Conservation (phyloP, 2,888 invertebrate species). For the Pristionchus arcanus region DNA sequence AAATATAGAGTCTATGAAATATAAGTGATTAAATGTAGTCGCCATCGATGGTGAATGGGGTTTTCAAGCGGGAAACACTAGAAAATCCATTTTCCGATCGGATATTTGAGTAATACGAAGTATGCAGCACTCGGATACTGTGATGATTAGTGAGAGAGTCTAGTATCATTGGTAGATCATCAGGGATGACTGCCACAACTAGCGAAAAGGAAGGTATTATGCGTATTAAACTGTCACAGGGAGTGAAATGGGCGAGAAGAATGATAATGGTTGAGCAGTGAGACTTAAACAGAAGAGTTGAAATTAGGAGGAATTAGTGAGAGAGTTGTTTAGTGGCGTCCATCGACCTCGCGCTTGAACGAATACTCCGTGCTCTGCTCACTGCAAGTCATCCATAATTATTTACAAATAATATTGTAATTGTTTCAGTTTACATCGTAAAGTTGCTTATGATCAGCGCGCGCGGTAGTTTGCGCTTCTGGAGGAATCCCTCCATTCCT, state of each 20-base stretch:
- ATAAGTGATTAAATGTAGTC: neutral
- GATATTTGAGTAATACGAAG: neutral
- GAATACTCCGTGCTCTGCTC: conserved; percentile 75
- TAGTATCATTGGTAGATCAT: neutral
- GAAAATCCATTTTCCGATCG: conserved; percentile 26
- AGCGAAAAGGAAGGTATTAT: neutral
- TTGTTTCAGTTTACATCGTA: neutral
- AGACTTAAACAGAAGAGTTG: neutral
- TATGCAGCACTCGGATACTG: conserved; percentile 27
- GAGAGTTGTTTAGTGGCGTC: neutral
- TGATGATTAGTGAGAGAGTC: conserved; percentile 10
- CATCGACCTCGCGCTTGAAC: conserved; percentile 73
- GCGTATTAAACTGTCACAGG: conserved; percentile 15
- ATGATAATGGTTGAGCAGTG: neutral
- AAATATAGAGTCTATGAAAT: neutral
- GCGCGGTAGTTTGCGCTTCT: neutral
- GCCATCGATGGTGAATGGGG: conserved; percentile 16
- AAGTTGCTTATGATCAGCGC: neutral
- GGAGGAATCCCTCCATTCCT: neutral
- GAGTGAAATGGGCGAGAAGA: neutral
- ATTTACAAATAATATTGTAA: neutral
- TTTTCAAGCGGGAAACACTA: neutral
- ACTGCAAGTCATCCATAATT: conserved; percentile 62
- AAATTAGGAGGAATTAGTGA: neutral
- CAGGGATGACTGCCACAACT: neutral